These are phyloP conservation scores for Trachymyrmex septentrionalis DNA, from an alignment of 1,140 invertebrate genomes.

Conservation along the genomic window DNA sequence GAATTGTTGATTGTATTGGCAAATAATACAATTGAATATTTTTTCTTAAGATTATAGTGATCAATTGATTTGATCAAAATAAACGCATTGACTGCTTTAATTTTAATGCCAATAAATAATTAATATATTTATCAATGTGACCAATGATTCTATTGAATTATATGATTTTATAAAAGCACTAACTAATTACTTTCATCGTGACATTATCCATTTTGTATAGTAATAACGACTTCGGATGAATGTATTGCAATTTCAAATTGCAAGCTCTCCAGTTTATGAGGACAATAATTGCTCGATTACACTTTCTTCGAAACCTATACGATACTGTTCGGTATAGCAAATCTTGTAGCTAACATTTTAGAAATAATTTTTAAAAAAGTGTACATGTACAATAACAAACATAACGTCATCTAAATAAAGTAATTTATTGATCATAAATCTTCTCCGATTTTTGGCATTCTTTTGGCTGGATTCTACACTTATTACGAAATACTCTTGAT, in stretches of 20 bases:
- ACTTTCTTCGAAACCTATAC: constrained; percentile 63
- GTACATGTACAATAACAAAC: constrained; percentile 20
- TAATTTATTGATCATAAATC: constrained; percentile 7
- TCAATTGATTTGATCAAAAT: background rate
- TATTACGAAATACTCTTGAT: constrained; percentile 27
- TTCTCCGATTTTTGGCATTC: constrained; percentile 64
- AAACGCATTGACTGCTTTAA: background rate
- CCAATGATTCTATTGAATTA: constrained; percentile 4
- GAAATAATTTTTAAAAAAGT: constrained; percentile 63
- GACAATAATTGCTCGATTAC: constrained; percentile 80
- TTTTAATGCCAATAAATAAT: constrained; percentile 19
- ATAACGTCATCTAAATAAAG: background rate
- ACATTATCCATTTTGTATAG: constrained; percentile 40
- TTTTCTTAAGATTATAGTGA: background rate
- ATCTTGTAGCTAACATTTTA: constrained; percentile 40
- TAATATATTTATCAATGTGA: background rate
- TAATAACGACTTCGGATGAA: constrained; percentile 38
- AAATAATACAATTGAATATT: constrained; percentile 6
- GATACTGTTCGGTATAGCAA: constrained; percentile 31
- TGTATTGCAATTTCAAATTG: constrained; percentile 54
- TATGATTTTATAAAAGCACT: constrained; percentile 2
- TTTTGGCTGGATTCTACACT: constrained; percentile 7
- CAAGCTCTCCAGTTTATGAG: constrained; percentile 70
- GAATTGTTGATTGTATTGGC: background rate
- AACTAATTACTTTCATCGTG: constrained; percentile 30